Percentiles rank a stretch among this genome's conserved stretches.
These are phyloP conservation scores for Mustela lutreola DNA, from an alignment of 2,113 vertebrate genomes.

Conservation along the genomic window DNA sequence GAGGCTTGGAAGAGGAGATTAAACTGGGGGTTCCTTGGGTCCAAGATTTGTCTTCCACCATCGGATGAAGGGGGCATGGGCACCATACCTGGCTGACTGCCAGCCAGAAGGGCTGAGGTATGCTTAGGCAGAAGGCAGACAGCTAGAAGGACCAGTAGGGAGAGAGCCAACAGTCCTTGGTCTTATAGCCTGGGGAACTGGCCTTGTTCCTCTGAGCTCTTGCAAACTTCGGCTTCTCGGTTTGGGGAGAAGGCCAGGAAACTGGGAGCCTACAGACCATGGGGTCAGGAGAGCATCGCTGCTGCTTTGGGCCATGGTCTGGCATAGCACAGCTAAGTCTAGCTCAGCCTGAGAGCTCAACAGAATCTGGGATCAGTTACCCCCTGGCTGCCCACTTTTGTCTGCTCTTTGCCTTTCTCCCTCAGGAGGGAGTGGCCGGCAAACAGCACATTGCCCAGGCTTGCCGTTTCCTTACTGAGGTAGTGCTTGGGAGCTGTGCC, in stretches of 20 bases:
- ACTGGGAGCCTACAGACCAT: not conserved
- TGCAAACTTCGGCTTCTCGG: not conserved
- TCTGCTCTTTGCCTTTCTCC: conserved; percentile 27
- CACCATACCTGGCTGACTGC: not conserved
- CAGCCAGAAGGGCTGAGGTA: not conserved
- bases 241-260: not conserved
- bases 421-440: not conserved
- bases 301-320: not conserved
- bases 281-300: not conserved
- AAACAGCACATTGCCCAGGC: not conserved
- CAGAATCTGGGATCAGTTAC: not conserved
- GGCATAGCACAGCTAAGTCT: not conserved
- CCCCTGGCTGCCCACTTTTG: not conserved
- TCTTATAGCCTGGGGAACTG: not conserved
- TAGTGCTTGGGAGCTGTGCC: not conserved
- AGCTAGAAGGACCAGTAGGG: not conserved
- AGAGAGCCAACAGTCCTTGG: not conserved
- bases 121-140: not conserved
- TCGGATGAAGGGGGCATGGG: not conserved
- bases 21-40: not conserved
- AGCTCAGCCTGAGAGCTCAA: not conserved
- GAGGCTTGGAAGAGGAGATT: not conserved
- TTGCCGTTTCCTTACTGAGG: not conserved
- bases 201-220: conserved; percentile 35
- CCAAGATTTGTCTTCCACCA: not conserved